Conservation (phyloP, 2,113 vertebrate genomes). For the Tragelaphus scriptus region DNA sequence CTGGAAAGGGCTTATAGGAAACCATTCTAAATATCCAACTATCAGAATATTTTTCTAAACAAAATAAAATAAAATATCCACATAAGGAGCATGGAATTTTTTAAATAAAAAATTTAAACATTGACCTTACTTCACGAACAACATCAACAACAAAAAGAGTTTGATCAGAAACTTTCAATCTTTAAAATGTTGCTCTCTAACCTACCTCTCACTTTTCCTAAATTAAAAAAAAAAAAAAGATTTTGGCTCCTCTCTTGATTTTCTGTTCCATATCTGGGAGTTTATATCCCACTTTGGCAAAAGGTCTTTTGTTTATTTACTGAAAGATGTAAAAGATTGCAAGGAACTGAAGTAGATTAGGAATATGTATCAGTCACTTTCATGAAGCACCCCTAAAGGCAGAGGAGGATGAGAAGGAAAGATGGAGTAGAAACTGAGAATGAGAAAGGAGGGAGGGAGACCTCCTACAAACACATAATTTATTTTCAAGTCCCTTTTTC, state of each 20-base stretch:
- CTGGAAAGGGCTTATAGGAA: neutral
- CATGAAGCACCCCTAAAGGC: neutral
- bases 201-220: neutral
- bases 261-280: neutral
- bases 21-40: neutral
- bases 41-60: neutral
- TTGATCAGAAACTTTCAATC: neutral
- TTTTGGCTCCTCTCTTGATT: neutral
- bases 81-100: neutral
- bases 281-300: neutral
- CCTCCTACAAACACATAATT: neutral
- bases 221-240: neutral
- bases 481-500: neutral
- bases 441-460: accelerated
- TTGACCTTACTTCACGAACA: neutral
- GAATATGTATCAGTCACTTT: neutral
- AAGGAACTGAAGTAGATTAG: neutral
- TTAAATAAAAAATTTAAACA: neutral
- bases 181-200: neutral
- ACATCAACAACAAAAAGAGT: neutral
- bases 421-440: accelerated
- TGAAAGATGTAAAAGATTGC: neutral
- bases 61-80: neutral
- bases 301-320: neutral
- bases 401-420: neutral